phyloP scores from a whole-genome alignment of 2,797 vertebrate species.

The Hafferia zeledoni region DNA sequence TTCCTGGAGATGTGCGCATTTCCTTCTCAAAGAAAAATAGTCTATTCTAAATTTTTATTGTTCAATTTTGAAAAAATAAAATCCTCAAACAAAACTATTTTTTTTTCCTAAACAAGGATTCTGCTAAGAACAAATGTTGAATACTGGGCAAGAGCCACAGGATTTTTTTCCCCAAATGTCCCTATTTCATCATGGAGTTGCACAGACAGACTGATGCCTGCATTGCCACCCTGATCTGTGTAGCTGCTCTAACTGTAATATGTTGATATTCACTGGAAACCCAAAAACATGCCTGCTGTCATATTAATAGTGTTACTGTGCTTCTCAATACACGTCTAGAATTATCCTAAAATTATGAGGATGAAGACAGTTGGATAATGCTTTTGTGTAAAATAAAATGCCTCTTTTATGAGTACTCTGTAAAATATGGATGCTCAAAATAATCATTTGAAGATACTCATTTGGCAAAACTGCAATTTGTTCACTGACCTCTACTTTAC shows the following conservation, averaged over 20 bases:
- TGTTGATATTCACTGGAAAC: conserved; percentile 27
- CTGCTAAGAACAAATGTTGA: background rate
- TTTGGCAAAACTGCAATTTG: background rate
- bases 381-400: background rate
- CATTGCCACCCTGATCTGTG: background rate
- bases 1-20: background rate
- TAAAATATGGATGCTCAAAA: background rate
- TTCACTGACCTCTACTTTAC: background rate
- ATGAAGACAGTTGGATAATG: background rate
- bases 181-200: background rate
- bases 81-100: background rate
- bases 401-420: background rate
- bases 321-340: conserved; percentile 39
- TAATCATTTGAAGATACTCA: background rate
- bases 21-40: background rate
- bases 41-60: background rate
- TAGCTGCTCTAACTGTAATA: background rate
- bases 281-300: conserved; percentile 38
- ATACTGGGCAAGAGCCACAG: background rate
- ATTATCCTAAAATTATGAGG: background rate
- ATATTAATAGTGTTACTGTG: conserved; percentile 43
- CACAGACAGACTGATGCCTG: conserved; percentile 31
- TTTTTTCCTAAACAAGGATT: background rate
- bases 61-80: background rate
- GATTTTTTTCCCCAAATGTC: background rate